A percentile compares a stretch with the other conserved stretches of the same genome.
phyloP scores from a whole-genome alignment of 2,113 vertebrate genomes.

The Triplophysa rosa region DNA sequence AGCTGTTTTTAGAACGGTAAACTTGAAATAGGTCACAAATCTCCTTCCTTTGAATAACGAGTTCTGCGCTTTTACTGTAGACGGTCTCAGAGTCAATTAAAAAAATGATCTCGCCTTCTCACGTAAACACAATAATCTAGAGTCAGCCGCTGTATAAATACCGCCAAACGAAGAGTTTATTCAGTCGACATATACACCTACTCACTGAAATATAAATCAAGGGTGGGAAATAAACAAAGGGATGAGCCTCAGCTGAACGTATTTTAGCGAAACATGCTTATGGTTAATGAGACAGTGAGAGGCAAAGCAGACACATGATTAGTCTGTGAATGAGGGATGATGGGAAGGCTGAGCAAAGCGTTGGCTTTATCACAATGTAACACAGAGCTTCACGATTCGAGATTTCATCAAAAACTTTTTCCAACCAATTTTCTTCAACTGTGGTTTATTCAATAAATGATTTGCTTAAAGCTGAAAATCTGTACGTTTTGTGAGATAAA shows the following conservation, averaged over 20 bases:
- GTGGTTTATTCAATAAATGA: not conserved
- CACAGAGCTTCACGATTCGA: not conserved
- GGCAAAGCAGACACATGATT: slow-evolving; percentile 20
- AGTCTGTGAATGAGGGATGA: slow-evolving; percentile 25
- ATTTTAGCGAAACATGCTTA: slow-evolving; percentile 8
- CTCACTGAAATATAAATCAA: slow-evolving; percentile 37
- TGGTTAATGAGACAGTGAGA: slow-evolving; percentile 25
- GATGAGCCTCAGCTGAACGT: slow-evolving; percentile 13
- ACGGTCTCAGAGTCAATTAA: slow-evolving; percentile 22
- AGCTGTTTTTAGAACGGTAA: too few species aligned
- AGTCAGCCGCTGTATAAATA: slow-evolving; percentile 30
- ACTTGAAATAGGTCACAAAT: not conserved
- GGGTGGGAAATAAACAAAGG: slow-evolving; percentile 26
- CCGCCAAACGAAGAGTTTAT: slow-evolving; percentile 28
- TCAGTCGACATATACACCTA: slow-evolving; percentile 29
- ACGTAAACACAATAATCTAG: slow-evolving; percentile 37
- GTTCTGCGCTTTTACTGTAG: slow-evolving; percentile 17
- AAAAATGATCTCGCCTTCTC: slow-evolving; percentile 29
- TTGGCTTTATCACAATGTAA: not conserved
- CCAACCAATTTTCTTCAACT: not conserved
- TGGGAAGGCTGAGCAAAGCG: not conserved
- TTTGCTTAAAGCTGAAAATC: not conserved
- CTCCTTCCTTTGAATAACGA: slow-evolving; percentile 31
- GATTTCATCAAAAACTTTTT: not conserved
- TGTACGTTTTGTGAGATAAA: too few species aligned